Evolutionary conservation across 2,888 invertebrate species (phyloP), one percentile per base, ranked within the genome.

Genomic region (Coleophora flavipennella): DNA sequence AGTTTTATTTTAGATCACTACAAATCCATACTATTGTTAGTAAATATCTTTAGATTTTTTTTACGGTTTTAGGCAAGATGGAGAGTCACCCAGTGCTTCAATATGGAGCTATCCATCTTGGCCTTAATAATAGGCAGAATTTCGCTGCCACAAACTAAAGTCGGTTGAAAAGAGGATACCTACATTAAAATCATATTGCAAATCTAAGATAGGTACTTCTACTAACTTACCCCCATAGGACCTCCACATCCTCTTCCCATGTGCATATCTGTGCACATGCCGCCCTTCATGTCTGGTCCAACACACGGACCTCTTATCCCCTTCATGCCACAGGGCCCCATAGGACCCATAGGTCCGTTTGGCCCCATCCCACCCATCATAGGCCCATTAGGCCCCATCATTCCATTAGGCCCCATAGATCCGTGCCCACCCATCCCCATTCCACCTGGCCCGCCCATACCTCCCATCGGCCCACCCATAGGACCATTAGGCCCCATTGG

Each of bases 261-360:
- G 54, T 85, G 85, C 69, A 85, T 85, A 54, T 85, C 85, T 44
- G 77, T 68, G 48, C 85, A 85, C 83, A 85, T 85, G 7, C 80
- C 78, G 0, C 71, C 55, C 46, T 85, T 85, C 83, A 85, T 85
- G 45, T 85, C 85, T 1, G 85, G 84, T n/a, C 83, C 76, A 1
- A 85, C 85, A 47, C 84, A 81, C 1, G 83, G 57, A 9, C 80
- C 78, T 43, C 85, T 66, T 35, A 85, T 83, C 0, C 81, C 80
- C 37, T 85, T 83, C 75, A 85, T 85, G 1, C 85, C 84, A 45
- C 85, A 85, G 1, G 83, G 81, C 0, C 83, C 83, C 85, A 85
- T 81, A 0, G 84, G 81, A 11, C 85, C 84, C 84, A 83, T 84
- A 1, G 85, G 84, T 2, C 83, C 84, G 34, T 79, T 80, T 9